phyloP scores from a whole-genome alignment of 1,140 invertebrate species.

The Tigriopus japonicus region DNA sequence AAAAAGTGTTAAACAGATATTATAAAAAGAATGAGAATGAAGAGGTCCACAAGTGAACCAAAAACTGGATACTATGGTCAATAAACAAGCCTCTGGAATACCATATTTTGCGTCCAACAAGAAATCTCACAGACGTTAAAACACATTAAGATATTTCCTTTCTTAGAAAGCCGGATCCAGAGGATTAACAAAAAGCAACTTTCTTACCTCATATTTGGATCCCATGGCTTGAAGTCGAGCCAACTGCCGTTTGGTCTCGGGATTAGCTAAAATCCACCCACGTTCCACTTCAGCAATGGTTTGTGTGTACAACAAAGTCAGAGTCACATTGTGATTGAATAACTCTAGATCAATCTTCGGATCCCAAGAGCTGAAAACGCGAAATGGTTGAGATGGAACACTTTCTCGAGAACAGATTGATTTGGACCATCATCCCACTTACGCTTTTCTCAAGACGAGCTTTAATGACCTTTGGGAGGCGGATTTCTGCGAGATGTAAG shows the following conservation, averaged over 20 bases:
- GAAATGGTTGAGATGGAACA: conserved; percentile 8
- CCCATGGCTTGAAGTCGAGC: conserved; percentile 3
- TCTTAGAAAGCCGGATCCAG: too few species aligned
- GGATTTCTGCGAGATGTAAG: conserved; percentile 64
- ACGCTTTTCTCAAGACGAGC: conserved; percentile 55
- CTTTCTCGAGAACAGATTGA: background rate
- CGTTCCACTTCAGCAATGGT: conserved; percentile 60
- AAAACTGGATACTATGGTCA: too few species aligned
- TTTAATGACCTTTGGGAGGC: conserved; percentile 35
- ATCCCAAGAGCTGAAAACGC: conserved; percentile 65
- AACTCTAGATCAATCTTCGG: conserved; percentile 56
- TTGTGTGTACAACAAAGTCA: conserved; percentile 75
- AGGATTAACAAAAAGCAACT: too few species aligned
- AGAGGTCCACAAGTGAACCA: too few species aligned
- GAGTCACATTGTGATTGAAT: conserved; percentile 51
- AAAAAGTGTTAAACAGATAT: too few species aligned
- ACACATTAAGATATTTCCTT: too few species aligned
- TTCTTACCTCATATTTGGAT: background rate
- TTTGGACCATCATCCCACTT: conserved; percentile 17
- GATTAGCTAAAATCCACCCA: conserved; percentile 55
- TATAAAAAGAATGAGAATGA: too few species aligned
- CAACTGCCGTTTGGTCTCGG: conserved; percentile 29
- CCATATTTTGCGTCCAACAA: too few species aligned
- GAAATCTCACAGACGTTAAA: too few species aligned
- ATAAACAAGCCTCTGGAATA: too few species aligned